phyloP scores from a whole-genome alignment of 2,113 vertebrate species.

The Tapirus terrestris region DNA sequence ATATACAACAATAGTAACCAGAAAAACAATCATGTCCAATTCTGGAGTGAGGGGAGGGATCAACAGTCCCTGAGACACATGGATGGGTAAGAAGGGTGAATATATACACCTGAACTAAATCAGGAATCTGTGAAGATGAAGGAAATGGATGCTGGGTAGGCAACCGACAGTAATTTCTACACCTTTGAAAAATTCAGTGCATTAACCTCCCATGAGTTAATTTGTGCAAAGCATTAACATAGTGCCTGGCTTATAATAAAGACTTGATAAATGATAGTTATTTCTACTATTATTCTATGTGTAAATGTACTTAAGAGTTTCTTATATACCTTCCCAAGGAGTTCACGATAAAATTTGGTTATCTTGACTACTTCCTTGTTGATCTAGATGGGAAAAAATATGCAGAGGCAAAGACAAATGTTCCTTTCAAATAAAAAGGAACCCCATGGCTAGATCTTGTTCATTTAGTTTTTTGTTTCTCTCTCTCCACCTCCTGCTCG shows the following conservation, averaged over 20 bases:
- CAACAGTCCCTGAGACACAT: accelerated
- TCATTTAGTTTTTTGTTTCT: slow-evolving; percentile 14
- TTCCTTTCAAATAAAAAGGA: slow-evolving; percentile 72
- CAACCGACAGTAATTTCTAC: neutral
- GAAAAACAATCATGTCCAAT: neutral
- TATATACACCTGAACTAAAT: neutral
- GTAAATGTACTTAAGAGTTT: neutral
- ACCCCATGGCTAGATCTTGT: neutral
- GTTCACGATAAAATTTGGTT: neutral
- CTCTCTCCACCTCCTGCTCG: neutral
- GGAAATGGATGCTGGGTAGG: accelerated
- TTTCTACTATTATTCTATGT: neutral
- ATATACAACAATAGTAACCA: neutral
- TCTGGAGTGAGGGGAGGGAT: neutral
- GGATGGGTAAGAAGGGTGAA: neutral
- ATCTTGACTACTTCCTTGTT: slow-evolving; percentile 38
- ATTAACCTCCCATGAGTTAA: neutral
- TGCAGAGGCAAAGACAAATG: slow-evolving; percentile 66
- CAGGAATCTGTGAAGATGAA: accelerated
- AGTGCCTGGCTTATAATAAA: neutral
- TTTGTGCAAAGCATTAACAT: neutral
- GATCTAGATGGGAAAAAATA: slow-evolving; percentile 61
- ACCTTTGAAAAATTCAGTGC: neutral
- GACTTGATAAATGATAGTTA: neutral
- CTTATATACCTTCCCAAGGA: neutral